phyloP scores from a whole-genome alignment of 2,888 invertebrate genomes.

The Oligia fasciuncula region DNA sequence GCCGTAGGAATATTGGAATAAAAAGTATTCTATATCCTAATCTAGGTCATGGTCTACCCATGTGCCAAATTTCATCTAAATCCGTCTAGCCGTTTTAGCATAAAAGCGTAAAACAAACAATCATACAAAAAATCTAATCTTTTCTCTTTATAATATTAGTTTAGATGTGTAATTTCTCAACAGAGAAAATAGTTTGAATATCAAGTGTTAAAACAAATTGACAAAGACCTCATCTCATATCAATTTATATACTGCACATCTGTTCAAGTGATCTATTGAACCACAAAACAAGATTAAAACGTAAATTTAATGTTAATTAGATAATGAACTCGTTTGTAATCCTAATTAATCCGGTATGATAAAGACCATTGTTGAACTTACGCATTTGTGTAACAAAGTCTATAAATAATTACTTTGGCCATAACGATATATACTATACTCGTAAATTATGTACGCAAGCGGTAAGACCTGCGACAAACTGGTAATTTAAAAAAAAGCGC shows the following conservation, averaged over 20 bases:
- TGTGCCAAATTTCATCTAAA: too few relatives aligned
- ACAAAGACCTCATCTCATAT: neutral
- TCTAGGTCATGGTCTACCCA: too few relatives aligned
- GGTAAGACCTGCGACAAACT: neutral
- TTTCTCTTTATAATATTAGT: neutral
- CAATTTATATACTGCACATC: neutral
- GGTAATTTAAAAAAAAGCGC: too few relatives aligned
- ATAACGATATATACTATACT: neutral
- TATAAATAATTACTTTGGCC: neutral
- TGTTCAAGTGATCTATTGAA: neutral
- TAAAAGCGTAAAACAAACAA: neutral
- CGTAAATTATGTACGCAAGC: neutral
- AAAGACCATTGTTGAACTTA: neutral
- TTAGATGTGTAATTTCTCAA: neutral
- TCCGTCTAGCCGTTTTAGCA: neutral
- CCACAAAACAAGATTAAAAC: slow-evolving; percentile 14
- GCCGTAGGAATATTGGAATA: too few relatives aligned
- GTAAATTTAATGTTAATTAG: slow-evolving; percentile 2
- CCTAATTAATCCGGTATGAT: slow-evolving; percentile 23
- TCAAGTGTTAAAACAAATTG: neutral
- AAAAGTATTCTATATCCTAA: too few relatives aligned
- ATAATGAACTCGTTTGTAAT: slow-evolving; percentile 12
- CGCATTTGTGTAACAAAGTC: neutral
- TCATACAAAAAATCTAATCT: neutral
- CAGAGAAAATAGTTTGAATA: neutral